A percentile compares a stretch with the other conserved stretches of the same genome.
Conservation (phyloP, 2,888 invertebrate species). For the Drosophila maculinotata region DNA sequence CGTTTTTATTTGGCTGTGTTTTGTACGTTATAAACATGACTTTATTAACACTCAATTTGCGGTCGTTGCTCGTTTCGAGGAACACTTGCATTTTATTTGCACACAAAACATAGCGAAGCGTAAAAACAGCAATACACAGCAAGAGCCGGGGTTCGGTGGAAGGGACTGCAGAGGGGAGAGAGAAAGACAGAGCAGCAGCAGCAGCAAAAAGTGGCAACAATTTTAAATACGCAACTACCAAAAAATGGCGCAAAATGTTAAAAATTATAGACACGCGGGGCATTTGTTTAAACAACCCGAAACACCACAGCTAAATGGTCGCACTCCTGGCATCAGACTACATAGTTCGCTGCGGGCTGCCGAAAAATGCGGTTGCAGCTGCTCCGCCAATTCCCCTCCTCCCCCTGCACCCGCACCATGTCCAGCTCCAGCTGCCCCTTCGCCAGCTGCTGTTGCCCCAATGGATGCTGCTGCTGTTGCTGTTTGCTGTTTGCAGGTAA, state of each 20-base stretch:
- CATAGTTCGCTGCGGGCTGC: conserved; percentile 39
- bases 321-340: conserved; percentile 37
- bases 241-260: conserved; percentile 54
- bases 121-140: conserved; percentile 45
- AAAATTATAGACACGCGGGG: conserved; percentile 70
- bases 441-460: conserved; percentile 14
- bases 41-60: conserved; percentile 80
- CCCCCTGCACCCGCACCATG: neutral
- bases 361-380: conserved; percentile 54
- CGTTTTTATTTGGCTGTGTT: conserved; percentile 36
- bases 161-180: too few species aligned
- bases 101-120: conserved; percentile 60
- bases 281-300: conserved; percentile 71
- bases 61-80: conserved; percentile 58
- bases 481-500: conserved; percentile 40
- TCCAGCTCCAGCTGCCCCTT: conserved; percentile 20
- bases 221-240: conserved; percentile 55
- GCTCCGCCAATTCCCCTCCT: conserved; percentile 2
- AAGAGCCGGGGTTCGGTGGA: too few species aligned
- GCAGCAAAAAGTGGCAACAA: conserved; percentile 37
- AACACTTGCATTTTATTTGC: conserved; percentile 73
- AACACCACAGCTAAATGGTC: conserved; percentile 62
- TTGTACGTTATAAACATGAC: conserved; percentile 78
- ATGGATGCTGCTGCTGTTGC: conserved; percentile 16
- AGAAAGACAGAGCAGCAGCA: conserved; percentile 1